phyloP scores from a whole-genome alignment of 2,797 vertebrate genomes.

The Tinamus major region DNA sequence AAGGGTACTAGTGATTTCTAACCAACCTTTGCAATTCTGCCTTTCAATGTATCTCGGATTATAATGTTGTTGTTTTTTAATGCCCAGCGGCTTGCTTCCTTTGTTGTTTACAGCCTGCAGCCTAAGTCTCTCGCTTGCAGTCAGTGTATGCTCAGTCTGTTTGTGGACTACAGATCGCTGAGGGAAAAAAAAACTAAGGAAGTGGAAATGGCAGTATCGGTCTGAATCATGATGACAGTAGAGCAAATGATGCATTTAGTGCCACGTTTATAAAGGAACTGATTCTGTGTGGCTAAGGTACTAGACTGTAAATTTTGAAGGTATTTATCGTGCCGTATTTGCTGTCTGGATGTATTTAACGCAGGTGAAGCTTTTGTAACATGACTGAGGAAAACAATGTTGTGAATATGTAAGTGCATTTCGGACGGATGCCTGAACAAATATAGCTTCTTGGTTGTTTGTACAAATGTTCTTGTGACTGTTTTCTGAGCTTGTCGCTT shows the following conservation, averaged over 20 bases:
- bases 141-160: background rate
- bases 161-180: background rate
- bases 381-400: background rate
- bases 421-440: slow-evolving; percentile 28
- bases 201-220: slow-evolving; percentile 14
- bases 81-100: background rate
- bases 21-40: background rate
- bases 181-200: background rate
- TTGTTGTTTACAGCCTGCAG: background rate
- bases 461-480: slow-evolving; percentile 28
- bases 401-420: background rate
- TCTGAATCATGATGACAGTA: slow-evolving; percentile 34
- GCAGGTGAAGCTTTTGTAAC: background rate
- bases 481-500: slow-evolving; percentile 1
- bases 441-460: slow-evolving; percentile 27
- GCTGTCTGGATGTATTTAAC: background rate
- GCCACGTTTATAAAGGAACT: background rate
- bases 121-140: background rate
- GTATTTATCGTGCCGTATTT: slow-evolving; percentile 5
- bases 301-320: background rate
- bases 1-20: background rate
- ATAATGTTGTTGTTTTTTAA: background rate
- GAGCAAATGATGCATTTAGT: slow-evolving; percentile 10
- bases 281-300: background rate
- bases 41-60: background rate